phyloP scores from a whole-genome alignment of 2,888 invertebrate species.

The Daptonema setosum region DNA sequence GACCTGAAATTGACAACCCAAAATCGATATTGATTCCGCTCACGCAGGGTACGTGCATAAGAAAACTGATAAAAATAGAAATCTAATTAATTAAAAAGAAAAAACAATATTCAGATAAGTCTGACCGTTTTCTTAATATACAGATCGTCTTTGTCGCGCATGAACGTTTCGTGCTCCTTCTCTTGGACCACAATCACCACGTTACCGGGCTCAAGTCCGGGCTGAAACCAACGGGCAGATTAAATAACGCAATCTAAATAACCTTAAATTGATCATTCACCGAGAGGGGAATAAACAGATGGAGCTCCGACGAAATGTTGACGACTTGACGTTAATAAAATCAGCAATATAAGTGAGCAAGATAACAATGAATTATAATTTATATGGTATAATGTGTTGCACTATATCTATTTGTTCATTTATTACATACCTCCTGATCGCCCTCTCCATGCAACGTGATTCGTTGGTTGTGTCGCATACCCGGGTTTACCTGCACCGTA shows the following conservation, averaged over 20 bases:
- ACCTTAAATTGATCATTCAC: neutral
- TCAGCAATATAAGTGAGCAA: too few species aligned
- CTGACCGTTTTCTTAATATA: constrained; percentile 32
- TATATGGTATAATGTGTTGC: neutral
- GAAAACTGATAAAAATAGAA: too few species aligned
- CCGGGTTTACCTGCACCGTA: constrained; percentile 68
- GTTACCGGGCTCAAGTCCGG: constrained; percentile 63
- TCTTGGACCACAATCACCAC: constrained; percentile 63
- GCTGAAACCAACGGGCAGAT: constrained; percentile 36
- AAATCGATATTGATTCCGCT: too few species aligned
- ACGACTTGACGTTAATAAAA: too few species aligned
- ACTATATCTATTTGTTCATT: neutral
- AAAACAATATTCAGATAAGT: too few species aligned
- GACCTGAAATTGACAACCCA: constrained; percentile 29
- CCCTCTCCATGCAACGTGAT: constrained; percentile 68
- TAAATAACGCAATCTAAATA: too few species aligned
- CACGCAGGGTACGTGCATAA: too few species aligned
- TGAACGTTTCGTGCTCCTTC: constrained; percentile 54
- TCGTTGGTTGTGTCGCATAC: constrained; percentile 64
- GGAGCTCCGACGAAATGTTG: too few species aligned
- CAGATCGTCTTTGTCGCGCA: constrained; percentile 47
- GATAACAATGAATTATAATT: constrained; percentile 4
- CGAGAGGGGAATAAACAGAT: too few species aligned
- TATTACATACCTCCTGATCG: constrained; percentile 52
- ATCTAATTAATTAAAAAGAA: too few species aligned